These are phyloP conservation scores for Drosophila watanabei DNA, from an alignment of 1,140 invertebrate genomes.

Conservation along the genomic window DNA sequence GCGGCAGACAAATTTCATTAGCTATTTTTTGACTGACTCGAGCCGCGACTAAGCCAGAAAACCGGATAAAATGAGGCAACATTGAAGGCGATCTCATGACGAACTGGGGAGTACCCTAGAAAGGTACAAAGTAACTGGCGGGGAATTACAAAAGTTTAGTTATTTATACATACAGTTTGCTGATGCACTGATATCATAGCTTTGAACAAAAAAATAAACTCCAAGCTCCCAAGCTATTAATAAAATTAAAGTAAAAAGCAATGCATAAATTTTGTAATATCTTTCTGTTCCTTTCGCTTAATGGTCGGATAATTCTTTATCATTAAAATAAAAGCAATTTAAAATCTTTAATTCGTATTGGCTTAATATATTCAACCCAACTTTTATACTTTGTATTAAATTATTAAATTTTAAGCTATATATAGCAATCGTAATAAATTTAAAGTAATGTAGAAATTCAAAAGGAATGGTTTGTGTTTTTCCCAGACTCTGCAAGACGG, in stretches of 20 bases:
- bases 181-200: neutral
- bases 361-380: no score
- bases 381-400: no score
- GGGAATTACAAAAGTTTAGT: neutral
- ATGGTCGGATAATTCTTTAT: neutral
- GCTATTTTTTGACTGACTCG: slow-evolving; percentile 49
- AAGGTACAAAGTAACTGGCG: slow-evolving; percentile 3
- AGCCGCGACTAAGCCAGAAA: slow-evolving; percentile 51
- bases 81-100: slow-evolving; percentile 4
- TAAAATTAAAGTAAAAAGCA: neutral
- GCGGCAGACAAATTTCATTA: slow-evolving; percentile 59
- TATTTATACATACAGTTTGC: slow-evolving; percentile 2
- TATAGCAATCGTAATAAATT: no score
- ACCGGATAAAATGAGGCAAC: slow-evolving; percentile 41
- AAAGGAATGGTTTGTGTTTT: neutral
- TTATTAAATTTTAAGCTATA: neutral
- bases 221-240: neutral
- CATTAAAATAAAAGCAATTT: neutral
- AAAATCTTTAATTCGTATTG: neutral
- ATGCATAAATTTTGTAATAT: no score
- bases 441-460: neutral
- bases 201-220: neutral
- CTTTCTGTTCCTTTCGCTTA: neutral
- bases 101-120: slow-evolving; percentile 30
- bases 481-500: neutral